Evolutionary conservation across 2,113 vertebrate genomes (phyloP).

Genomic region (Mungos mungo): DNA sequence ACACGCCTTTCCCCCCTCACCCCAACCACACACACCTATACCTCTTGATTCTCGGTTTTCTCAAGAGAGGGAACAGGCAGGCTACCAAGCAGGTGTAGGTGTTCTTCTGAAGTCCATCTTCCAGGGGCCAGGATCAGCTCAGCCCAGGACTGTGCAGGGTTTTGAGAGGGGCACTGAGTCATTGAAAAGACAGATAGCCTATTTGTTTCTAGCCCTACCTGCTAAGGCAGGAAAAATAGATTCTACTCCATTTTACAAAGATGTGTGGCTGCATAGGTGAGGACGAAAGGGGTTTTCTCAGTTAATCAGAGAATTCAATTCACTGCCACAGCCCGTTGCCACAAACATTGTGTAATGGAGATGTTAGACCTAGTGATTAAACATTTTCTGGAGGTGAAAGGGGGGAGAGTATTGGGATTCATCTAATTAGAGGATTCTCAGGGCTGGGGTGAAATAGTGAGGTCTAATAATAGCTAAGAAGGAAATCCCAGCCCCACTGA

Average conservation of each 20-base stretch:
- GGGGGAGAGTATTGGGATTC: not conserved
- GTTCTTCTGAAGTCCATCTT: not conserved
- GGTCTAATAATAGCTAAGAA: not conserved
- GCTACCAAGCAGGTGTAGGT: not conserved
- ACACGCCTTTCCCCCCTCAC: not conserved
- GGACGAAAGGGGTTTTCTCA: slow-evolving; percentile 43
- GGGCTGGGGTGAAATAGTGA: not conserved
- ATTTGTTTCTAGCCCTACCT: not conserved
- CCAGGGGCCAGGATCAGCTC: not conserved
- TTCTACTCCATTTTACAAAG: slow-evolving; percentile 12
- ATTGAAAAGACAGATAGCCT: not conserved
- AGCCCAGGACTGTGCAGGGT: not conserved
- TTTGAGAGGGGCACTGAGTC: not conserved
- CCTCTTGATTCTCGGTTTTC: not conserved
- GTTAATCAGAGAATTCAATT: slow-evolving; percentile 63
- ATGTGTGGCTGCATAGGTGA: not conserved
- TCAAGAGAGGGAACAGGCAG: not conserved
- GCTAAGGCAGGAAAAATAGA: slow-evolving; percentile 41
- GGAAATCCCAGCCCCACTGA: not conserved
- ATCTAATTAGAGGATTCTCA: not conserved
- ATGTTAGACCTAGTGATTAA: slow-evolving; percentile 17
- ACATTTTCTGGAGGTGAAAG: not conserved
- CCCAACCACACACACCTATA: fast-evolving
- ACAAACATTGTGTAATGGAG: slow-evolving; percentile 44
- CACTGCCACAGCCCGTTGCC: not conserved